Evolutionary conservation across 2,113 vertebrate genomes (phyloP).

Genomic region (Eleginops maclovinus): DNA sequence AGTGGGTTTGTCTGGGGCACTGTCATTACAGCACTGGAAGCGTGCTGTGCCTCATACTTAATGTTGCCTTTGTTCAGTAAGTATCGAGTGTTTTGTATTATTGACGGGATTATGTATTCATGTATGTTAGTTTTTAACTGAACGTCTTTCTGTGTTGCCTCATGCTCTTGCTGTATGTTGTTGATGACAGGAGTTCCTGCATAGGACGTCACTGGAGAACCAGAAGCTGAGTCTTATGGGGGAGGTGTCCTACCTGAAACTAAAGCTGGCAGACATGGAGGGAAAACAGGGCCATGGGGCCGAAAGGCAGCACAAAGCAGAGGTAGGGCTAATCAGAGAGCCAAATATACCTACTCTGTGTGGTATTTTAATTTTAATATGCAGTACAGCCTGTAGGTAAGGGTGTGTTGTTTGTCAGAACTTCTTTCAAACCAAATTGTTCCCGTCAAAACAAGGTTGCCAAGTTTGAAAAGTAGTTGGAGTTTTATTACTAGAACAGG

Average conservation of each 20-base stretch:
- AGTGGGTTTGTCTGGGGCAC: conserved; percentile 77
- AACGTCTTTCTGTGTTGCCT: conserved; percentile 32
- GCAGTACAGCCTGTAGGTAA: neutral
- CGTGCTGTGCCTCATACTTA: conserved; percentile 52
- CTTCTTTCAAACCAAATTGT: conserved; percentile 7
- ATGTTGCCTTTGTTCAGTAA: conserved; percentile 64
- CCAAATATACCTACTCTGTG: neutral
- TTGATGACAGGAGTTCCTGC: conserved; percentile 90
- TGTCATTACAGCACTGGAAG: conserved; percentile 62
- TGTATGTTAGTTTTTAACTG: conserved; percentile 7
- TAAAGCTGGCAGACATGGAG: conserved; percentile 94
- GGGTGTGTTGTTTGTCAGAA: neutral
- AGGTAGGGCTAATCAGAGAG: conserved; percentile 82
- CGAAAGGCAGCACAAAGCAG: conserved; percentile 95
- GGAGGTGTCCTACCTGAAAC: conserved; percentile 95
- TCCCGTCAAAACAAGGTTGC: conserved; percentile 3
- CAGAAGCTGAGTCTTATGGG: conserved; percentile 95
- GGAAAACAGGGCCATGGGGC: conserved; percentile 89
- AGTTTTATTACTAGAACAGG: neutral
- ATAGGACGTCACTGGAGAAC: conserved; percentile 91
- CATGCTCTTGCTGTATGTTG: conserved; percentile 45
- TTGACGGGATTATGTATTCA: conserved; percentile 21
- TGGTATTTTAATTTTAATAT: conserved; percentile 9
- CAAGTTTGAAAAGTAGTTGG: conserved; percentile 1
- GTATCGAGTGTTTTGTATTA: conserved; percentile 18